A percentile compares a stretch with the other conserved stretches of the same genome.
Conservation (phyloP, 2,797 vertebrate species). For the Poecilia velifera region DNA sequence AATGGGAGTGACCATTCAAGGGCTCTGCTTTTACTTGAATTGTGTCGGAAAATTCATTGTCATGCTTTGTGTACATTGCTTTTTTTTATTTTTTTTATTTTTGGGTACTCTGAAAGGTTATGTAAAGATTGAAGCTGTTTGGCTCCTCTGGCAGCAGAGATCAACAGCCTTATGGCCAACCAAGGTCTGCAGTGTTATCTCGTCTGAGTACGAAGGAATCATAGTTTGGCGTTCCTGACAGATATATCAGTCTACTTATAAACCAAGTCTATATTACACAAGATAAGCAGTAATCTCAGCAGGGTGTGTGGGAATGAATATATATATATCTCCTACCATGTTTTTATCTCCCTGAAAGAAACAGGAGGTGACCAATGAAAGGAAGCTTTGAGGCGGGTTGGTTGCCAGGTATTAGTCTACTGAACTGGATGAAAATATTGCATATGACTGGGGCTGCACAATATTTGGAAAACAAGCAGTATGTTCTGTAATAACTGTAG, state of each 20-base stretch:
- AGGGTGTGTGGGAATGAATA: conserved; percentile 17
- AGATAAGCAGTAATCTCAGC: conserved; percentile 23
- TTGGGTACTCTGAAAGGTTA: conserved; percentile 16
- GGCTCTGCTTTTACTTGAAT: conserved; percentile 32
- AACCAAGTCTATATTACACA: conserved; percentile 34
- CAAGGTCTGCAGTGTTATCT: conserved; percentile 40
- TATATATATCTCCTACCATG: background rate
- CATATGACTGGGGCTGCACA: background rate
- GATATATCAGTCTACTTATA: conserved; percentile 43
- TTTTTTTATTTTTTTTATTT: conserved; percentile 32
- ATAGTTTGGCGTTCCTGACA: conserved; percentile 24
- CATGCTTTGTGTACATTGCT: conserved; percentile 12
- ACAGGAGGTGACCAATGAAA: conserved; percentile 7
- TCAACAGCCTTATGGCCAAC: conserved; percentile 39
- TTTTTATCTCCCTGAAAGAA: background rate
- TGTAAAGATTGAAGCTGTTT: conserved; percentile 25
- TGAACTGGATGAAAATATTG: background rate
- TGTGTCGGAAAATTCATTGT: conserved; percentile 35
- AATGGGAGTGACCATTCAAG: background rate
- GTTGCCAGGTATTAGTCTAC: background rate
- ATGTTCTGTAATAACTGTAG: no score
- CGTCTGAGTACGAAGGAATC: conserved; percentile 38
- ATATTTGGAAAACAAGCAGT: background rate
- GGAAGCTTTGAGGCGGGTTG: background rate
- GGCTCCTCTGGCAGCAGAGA: conserved; percentile 40